Evolutionary conservation across 2,888 invertebrate genomes (phyloP).

Genomic region (Cetonia aurata): DNA sequence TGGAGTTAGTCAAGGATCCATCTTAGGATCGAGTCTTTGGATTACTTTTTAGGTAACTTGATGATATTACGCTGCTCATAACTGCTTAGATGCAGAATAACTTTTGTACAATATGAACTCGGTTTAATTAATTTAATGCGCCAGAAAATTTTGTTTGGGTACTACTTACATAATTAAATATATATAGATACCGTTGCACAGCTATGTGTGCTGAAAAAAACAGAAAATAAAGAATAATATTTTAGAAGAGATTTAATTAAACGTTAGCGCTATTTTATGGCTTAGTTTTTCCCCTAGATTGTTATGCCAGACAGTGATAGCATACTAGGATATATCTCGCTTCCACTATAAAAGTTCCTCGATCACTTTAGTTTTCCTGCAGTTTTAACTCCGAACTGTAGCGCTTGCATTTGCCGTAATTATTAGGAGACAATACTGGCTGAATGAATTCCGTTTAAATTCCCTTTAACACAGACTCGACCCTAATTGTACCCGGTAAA

Average conservation of each 20-base stretch:
- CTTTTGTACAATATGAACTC: too few relatives aligned
- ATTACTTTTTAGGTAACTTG: too few relatives aligned
- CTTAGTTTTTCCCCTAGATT: not conserved
- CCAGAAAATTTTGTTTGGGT: too few relatives aligned
- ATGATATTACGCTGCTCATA: too few relatives aligned
- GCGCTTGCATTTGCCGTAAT: constrained; percentile 26
- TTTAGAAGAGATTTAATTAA: constrained; percentile 20
- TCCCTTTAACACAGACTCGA: constrained; percentile 13
- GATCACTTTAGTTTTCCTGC: constrained; percentile 4
- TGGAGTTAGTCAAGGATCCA: too few relatives aligned
- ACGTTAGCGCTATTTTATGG: constrained; percentile 22
- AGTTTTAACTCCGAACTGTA: constrained; percentile 21
- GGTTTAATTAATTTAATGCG: too few relatives aligned
- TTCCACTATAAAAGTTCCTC: constrained; percentile 20
- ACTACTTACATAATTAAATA: too few relatives aligned
- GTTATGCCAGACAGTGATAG: constrained; percentile 3
- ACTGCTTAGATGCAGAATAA: too few relatives aligned
- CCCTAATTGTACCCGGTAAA: constrained; percentile 12
- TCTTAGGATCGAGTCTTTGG: too few relatives aligned
- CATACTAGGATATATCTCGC: not conserved
- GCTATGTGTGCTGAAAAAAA: not conserved
- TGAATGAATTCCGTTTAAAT: constrained; percentile 24
- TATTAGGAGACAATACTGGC: constrained; percentile 28
- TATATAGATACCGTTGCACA: too few relatives aligned
- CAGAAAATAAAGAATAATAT: not conserved